Evolutionary conservation across 2,113 vertebrate species (phyloP).

Genomic region (Xiphorhynchus elegans): DNA sequence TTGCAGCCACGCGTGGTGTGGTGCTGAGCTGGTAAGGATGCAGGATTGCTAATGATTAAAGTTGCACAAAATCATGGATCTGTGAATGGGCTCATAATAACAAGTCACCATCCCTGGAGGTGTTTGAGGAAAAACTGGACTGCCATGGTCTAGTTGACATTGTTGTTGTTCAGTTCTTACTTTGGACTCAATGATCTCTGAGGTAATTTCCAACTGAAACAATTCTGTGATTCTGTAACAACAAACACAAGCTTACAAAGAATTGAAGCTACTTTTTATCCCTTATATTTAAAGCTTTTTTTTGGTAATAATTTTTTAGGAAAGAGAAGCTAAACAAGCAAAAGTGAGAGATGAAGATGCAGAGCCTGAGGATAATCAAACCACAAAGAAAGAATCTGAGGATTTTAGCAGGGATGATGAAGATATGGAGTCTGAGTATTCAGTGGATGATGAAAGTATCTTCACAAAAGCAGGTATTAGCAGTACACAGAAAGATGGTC

Average conservation of each 20-base stretch:
- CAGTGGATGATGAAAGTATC: constrained; percentile 84
- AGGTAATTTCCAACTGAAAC: not conserved
- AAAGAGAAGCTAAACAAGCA: constrained; percentile 71
- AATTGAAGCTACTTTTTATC: not conserved
- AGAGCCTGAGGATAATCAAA: not conserved
- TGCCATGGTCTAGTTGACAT: not conserved
- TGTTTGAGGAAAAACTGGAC: not conserved
- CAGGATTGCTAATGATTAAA: not conserved
- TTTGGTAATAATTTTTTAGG: constrained; percentile 41
- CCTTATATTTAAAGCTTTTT: not conserved
- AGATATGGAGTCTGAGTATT: constrained; percentile 80
- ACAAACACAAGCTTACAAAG: not conserved
- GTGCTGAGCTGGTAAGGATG: not conserved
- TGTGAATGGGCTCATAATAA: not conserved
- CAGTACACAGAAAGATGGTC: not conserved
- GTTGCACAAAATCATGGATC: not conserved
- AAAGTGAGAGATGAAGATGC: not conserved
- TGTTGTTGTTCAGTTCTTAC: not conserved
- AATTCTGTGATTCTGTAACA: not conserved
- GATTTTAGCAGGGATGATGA: constrained; percentile 45
- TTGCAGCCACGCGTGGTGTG: not conserved
- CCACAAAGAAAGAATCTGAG: constrained; percentile 26
- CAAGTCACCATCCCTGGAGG: not conserved
- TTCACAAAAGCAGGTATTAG: constrained; percentile 87
- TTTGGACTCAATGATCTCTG: not conserved